Evolutionary conservation across 2,888 invertebrate genomes (phyloP).

Genomic region (Drosophila neutralis): DNA sequence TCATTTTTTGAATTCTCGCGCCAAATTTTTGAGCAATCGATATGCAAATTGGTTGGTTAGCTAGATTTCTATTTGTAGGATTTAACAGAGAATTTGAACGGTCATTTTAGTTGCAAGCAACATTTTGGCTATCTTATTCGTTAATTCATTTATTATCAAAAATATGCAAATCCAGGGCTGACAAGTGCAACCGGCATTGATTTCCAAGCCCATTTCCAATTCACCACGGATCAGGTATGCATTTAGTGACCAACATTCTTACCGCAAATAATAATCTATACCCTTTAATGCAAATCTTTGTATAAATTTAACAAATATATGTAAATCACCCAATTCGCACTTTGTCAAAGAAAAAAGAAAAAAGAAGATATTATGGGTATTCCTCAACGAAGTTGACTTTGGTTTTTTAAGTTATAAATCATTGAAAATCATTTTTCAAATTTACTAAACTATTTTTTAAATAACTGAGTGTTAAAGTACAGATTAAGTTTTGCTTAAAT

Average conservation of each 20-base stretch:
- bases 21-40: constrained; percentile 8
- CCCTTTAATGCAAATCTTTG: not conserved
- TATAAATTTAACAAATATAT: not conserved
- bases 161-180: constrained; percentile 7
- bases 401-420: not conserved
- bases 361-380: not conserved
- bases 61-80: not conserved
- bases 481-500: not conserved
- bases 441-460: not conserved
- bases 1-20: constrained; percentile 43
- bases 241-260: not conserved
- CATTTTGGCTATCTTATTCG: not conserved
- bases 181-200: constrained; percentile 41
- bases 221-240: constrained; percentile 52
- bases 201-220: constrained; percentile 49
- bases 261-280: not conserved
- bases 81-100: not conserved
- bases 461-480: not conserved
- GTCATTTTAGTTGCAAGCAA: not conserved
- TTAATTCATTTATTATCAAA: constrained; percentile 3
- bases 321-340: no score
- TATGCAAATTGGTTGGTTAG: not conserved
- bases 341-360: no score
- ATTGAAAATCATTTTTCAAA: not conserved
- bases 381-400: not conserved